phyloP scores from a whole-genome alignment of 2,888 invertebrate species.

The Folsomia manolachei region DNA sequence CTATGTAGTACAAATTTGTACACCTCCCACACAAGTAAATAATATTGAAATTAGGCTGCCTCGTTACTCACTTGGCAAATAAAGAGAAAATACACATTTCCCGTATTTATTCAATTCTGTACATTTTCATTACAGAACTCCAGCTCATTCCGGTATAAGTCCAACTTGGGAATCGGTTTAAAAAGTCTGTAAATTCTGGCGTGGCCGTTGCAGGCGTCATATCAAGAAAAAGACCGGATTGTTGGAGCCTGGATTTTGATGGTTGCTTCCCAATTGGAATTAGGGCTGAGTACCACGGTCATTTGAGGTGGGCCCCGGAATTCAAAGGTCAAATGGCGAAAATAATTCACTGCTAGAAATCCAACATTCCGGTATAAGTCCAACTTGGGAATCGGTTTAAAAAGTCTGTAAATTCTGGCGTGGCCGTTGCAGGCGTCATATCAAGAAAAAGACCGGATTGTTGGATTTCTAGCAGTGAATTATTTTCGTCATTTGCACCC shows the following conservation, averaged over 20 bases:
- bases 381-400: conserved; percentile 39
- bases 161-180: conserved; percentile 41
- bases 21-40: no score
- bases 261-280: conserved; percentile 48
- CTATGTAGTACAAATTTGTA: no score
- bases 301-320: conserved; percentile 56
- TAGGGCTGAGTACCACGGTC: conserved; percentile 54
- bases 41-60: no score
- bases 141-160: conserved; percentile 40
- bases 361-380: conserved; percentile 40
- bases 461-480: conserved; percentile 34
- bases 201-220: conserved; percentile 31
- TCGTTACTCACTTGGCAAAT: no score
- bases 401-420: conserved; percentile 34
- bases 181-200: conserved; percentile 32
- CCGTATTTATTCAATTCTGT: conserved; percentile 31
- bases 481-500: neutral
- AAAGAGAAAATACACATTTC: no score
- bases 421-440: conserved; percentile 29
- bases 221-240: conserved; percentile 38
- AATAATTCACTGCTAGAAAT: no score
- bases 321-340: conserved; percentile 29
- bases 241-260: conserved; percentile 53
- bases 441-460: conserved; percentile 39
- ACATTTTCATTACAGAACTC: conserved; percentile 42